Evolutionary conservation across 2,113 vertebrate genomes (phyloP).

Genomic region (Chaetorhynchus papuensis): DNA sequence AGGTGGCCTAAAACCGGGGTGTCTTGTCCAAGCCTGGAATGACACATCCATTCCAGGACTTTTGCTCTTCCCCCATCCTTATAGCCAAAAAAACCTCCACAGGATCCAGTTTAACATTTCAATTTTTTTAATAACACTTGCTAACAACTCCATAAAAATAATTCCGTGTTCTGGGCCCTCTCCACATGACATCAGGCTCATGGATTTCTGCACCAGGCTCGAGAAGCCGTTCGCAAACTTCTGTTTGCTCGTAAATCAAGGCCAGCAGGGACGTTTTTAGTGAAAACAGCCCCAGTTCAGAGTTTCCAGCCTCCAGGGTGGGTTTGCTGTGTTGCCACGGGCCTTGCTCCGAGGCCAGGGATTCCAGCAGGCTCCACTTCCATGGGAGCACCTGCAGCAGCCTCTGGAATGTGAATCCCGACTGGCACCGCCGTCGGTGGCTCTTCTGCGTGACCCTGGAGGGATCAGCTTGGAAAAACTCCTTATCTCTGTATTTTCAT

Average conservation of each 20-base stretch:
- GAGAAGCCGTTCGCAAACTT: background rate
- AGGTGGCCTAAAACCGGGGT: background rate
- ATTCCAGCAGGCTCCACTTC: background rate
- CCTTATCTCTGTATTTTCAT: background rate
- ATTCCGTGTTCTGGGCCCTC: background rate
- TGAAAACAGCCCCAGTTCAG: background rate
- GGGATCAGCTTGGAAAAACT: rapidly evolving
- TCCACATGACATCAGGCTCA: constrained; percentile 2
- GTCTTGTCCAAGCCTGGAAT: background rate
- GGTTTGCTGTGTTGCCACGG: background rate
- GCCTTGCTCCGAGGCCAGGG: background rate
- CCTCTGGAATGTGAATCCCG: background rate
- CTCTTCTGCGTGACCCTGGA: background rate
- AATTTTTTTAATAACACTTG: background rate
- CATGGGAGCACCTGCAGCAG: background rate
- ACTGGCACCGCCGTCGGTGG: background rate
- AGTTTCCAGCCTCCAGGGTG: background rate
- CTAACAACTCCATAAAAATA: background rate
- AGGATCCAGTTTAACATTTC: background rate
- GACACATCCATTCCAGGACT: background rate
- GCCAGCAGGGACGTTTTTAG: background rate
- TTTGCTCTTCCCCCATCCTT: background rate
- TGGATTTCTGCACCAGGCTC: background rate
- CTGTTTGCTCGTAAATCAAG: constrained; percentile 31
- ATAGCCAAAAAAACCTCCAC: background rate